Evolutionary conservation across 2,888 invertebrate species (phyloP).

Genomic region (Tridacna gigas): DNA sequence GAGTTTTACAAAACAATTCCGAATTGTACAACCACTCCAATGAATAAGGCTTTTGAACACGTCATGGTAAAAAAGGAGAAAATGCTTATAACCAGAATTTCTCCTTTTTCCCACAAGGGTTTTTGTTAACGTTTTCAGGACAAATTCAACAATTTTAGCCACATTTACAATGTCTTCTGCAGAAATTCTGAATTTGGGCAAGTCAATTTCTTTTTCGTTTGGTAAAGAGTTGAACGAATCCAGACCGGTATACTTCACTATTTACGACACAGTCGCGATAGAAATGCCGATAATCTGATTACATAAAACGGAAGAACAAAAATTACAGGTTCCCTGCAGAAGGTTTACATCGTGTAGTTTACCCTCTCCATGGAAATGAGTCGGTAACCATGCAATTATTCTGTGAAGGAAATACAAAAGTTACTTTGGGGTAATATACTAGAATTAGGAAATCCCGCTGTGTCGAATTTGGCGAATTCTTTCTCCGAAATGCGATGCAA

Average conservation of each 20-base stretch:
- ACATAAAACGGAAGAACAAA: neutral
- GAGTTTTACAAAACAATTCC: too few relatives aligned
- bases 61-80: too few relatives aligned
- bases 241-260: neutral
- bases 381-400: neutral
- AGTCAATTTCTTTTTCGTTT: too few relatives aligned
- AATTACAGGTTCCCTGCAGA: neutral
- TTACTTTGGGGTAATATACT: neutral
- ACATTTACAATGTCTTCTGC: too few relatives aligned
- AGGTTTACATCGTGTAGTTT: neutral
- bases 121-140: too few relatives aligned
- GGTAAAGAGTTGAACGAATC: too few relatives aligned
- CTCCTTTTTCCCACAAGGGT: too few relatives aligned
- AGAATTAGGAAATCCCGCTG: neutral
- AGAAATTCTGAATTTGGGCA: too few relatives aligned
- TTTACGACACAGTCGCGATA: neutral
- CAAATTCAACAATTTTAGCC: too few relatives aligned
- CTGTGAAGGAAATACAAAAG: neutral
- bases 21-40: too few relatives aligned
- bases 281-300: neutral
- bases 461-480: neutral
- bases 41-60: too few relatives aligned
- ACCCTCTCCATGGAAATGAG: neutral
- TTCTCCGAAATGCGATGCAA: neutral
- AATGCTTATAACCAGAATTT: too few relatives aligned